Evolutionary conservation across 2,888 invertebrate species (phyloP).

Genomic region (Spilosoma lubricipeda): DNA sequence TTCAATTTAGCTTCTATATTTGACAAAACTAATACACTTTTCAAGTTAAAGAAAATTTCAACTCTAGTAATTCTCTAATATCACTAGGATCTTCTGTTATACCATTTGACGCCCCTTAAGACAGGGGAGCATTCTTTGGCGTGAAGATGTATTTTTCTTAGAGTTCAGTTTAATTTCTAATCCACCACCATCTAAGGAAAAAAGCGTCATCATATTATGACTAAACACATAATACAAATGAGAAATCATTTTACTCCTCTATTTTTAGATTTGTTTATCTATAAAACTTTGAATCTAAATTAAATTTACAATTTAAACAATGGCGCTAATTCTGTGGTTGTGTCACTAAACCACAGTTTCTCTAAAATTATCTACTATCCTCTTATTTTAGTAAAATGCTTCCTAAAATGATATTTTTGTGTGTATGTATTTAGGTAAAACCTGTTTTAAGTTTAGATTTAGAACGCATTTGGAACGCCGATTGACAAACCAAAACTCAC

Average conservation of each 20-base stretch:
- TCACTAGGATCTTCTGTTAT: not conserved
- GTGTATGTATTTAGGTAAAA: no score
- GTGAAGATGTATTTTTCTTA: not conserved
- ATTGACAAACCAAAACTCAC: no score
- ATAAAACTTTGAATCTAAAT: not conserved
- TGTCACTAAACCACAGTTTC: no score
- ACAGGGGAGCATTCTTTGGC: not conserved
- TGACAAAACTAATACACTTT: not conserved
- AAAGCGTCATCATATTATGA: not conserved
- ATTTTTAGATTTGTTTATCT: not conserved
- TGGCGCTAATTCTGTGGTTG: no score
- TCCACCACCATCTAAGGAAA: not conserved
- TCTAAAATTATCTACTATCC: no score
- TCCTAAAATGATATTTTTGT: no score
- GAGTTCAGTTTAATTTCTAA: not conserved
- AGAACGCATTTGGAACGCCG: no score
- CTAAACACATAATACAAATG: not conserved
- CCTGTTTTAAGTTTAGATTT: no score
- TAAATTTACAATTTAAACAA: not conserved
- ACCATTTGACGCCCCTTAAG: not conserved
- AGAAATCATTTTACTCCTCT: not conserved
- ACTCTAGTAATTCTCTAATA: not conserved
- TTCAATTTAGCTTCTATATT: not conserved
- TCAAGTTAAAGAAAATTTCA: not conserved
- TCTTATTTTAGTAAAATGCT: no score